These are phyloP conservation scores for Nothura maculosa DNA, from an alignment of 2,797 vertebrate genomes.

Conservation along the genomic window DNA sequence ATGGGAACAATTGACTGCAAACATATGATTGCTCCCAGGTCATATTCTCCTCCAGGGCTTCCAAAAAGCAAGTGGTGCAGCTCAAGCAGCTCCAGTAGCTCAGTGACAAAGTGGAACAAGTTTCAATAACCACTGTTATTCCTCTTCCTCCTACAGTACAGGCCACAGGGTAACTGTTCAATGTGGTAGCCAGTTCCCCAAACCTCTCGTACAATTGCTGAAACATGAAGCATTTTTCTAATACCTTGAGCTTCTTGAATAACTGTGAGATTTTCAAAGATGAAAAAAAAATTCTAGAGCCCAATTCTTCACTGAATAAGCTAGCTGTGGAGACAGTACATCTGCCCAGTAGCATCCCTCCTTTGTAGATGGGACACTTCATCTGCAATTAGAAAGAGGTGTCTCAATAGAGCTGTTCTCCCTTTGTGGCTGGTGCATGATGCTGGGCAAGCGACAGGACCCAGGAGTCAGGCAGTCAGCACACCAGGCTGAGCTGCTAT, in stretches of 20 bases:
- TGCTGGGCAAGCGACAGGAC: not conserved
- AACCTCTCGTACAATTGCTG: slow-evolving; percentile 35
- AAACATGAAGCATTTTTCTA: slow-evolving; percentile 17
- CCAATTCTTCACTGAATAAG: not conserved
- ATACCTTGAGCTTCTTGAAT: slow-evolving; percentile 33
- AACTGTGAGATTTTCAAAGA: not conserved
- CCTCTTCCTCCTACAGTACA: slow-evolving; percentile 28
- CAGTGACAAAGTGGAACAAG: slow-evolving; percentile 52
- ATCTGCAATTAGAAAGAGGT: not conserved
- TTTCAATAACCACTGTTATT: slow-evolving; percentile 47
- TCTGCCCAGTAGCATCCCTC: not conserved
- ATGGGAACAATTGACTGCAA: slow-evolving; percentile 27
- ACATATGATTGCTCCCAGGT: slow-evolving; percentile 51
- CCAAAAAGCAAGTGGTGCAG: slow-evolving; percentile 51
- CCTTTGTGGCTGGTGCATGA: not conserved
- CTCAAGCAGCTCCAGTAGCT: slow-evolving; percentile 39
- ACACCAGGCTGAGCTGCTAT: not conserved
- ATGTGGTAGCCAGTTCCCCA: slow-evolving; percentile 8
- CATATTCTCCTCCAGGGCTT: slow-evolving; percentile 70
- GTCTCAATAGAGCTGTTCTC: not conserved
- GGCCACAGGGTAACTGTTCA: slow-evolving; percentile 37
- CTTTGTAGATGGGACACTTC: slow-evolving; percentile 25
- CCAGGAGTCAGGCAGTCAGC: not conserved
- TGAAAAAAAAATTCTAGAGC: not conserved
- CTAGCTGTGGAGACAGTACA: not conserved